phyloP scores from a whole-genome alignment of 30 jellyfish, hydroid and myxozoan species.

The Euphysa ruthae region DNA sequence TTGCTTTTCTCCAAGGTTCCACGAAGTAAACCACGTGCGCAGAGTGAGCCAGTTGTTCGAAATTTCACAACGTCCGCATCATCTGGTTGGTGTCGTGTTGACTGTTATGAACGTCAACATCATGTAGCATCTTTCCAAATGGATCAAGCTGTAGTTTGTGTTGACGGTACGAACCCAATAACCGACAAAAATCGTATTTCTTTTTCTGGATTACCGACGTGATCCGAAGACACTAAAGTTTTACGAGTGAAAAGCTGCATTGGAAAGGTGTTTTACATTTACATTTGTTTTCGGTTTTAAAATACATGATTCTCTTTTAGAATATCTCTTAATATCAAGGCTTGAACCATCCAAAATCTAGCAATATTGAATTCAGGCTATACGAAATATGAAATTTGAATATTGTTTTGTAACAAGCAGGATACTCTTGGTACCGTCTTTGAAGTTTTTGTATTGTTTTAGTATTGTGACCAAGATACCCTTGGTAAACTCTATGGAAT shows the following conservation, averaged over 20 bases:
- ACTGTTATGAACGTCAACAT: conserved; percentile 82
- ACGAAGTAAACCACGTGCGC: conserved; percentile 30
- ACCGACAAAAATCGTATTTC: conserved; percentile 51
- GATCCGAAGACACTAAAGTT: conserved; percentile 61
- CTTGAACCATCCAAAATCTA: too few relatives aligned
- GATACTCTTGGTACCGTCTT: too few relatives aligned
- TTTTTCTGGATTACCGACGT: conserved; percentile 65
- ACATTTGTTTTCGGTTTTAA: too few relatives aligned
- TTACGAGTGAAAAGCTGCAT: conserved; percentile 74
- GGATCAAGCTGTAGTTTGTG: conserved; percentile 70
- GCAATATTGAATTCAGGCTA: too few relatives aligned
- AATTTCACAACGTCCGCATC: conserved; percentile 52
- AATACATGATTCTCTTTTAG: too few relatives aligned
- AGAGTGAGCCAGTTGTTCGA: conserved; percentile 43
- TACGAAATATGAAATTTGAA: too few relatives aligned
- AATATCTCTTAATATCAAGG: too few relatives aligned
- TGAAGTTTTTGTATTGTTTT: too few relatives aligned
- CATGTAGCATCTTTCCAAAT: conserved; percentile 79
- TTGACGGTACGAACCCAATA: conserved; percentile 65
- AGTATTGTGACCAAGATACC: too few relatives aligned
- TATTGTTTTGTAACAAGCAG: too few relatives aligned
- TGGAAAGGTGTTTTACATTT: conserved; percentile 88
- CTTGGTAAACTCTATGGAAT: too few relatives aligned
- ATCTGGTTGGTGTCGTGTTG: conserved; percentile 91
- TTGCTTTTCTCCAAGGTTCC: too few relatives aligned